These are phyloP conservation scores for Stomatorhinus walkeri DNA, from an alignment of 2,797 vertebrate species.

Conservation along the genomic window DNA sequence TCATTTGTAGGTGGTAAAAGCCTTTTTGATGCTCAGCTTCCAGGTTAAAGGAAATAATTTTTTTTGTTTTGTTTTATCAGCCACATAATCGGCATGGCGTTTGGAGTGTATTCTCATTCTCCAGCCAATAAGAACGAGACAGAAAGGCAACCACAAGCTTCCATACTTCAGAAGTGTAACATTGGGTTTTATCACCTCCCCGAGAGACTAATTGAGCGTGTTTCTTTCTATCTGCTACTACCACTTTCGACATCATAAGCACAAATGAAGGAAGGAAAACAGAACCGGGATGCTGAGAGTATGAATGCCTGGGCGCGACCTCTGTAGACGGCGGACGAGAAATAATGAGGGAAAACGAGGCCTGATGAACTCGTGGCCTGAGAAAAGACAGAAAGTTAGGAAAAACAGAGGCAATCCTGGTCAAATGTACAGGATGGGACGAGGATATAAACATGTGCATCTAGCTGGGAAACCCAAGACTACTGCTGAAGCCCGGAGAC, in stretches of 20 bases:
- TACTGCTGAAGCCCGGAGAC: slow-evolving; percentile 20
- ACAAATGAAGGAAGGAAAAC: neutral
- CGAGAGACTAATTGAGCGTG: slow-evolving; percentile 1
- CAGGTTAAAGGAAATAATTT: neutral
- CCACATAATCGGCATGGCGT: neutral
- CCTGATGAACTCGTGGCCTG: neutral
- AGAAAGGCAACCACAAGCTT: neutral
- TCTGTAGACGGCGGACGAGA: neutral
- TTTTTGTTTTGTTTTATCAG: slow-evolving; percentile 6
- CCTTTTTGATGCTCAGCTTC: slow-evolving; percentile 10
- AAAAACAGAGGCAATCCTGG: neutral
- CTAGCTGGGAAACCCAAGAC: neutral
- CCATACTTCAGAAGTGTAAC: neutral
- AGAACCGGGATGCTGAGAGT: neutral
- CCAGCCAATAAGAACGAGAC: neutral
- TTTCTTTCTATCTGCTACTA: neutral
- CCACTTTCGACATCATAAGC: neutral
- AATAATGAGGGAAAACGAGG: neutral
- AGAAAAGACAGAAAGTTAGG: neutral
- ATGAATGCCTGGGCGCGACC: neutral
- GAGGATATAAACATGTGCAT: neutral
- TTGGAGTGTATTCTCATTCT: neutral
- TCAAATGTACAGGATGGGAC: neutral
- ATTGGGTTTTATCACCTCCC: neutral
- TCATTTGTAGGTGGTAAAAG: neutral